Percentiles rank a stretch among this genome's conserved stretches.
phyloP scores from a whole-genome alignment of 2,888 invertebrate species.

The Rhimphoctona megacephalus region DNA sequence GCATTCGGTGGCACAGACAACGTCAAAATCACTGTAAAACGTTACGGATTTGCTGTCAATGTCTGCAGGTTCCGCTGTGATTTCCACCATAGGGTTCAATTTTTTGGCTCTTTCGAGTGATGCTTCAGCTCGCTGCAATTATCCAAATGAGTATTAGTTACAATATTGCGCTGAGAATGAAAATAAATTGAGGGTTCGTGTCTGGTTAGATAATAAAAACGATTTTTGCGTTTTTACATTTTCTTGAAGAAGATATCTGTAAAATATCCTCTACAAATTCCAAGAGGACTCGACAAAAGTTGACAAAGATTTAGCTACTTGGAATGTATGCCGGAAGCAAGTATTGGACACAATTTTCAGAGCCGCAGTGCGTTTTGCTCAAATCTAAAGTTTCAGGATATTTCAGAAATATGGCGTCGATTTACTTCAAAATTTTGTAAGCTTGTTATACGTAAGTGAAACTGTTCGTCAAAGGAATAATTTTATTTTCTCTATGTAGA shows the following conservation, averaged over 20 bases:
- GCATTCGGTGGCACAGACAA: conserved; percentile 93
- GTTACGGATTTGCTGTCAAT: conserved; percentile 89
- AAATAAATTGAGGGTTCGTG: not conserved
- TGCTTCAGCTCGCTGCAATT: conserved; percentile 91
- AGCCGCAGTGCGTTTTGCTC: too few species aligned
- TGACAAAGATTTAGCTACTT: too few species aligned
- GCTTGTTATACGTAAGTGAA: too few species aligned
- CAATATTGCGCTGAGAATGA: not conserved
- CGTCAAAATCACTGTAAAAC: conserved; percentile 92
- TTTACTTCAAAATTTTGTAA: too few species aligned
- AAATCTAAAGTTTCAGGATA: too few species aligned
- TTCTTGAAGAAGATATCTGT: not conserved
- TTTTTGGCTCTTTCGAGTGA: conserved; percentile 92
- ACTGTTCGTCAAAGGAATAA: too few species aligned
- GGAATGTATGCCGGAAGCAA: too few species aligned
- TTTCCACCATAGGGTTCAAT: conserved; percentile 97
- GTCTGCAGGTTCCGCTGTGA: conserved; percentile 89
- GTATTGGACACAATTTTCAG: too few species aligned
- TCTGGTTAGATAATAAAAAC: not conserved
- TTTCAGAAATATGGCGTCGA: too few species aligned
- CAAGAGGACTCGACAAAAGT: too few species aligned
- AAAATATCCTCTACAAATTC: too few species aligned
- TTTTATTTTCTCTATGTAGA: too few species aligned
- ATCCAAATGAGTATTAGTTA: conserved; percentile 2
- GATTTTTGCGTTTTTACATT: not conserved